Base-by-base conservation (phyloP, 2,888 invertebrate genomes). In the Metellina segmentata region DNA sequence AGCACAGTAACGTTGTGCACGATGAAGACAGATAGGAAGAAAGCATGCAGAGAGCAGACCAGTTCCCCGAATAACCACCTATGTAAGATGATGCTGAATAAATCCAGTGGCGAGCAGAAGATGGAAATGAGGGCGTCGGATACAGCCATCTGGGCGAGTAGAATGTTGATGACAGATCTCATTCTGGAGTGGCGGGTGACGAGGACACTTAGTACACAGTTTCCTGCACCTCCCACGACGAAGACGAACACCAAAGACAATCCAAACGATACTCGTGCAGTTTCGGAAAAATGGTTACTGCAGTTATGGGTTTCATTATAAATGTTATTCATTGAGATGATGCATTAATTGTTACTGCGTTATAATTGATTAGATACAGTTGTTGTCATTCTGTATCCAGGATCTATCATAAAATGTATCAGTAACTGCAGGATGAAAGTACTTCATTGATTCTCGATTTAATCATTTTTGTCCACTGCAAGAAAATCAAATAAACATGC, bases 131-230 rank as follows among this genome's bases (percentile, higher is more conserved):
- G 70, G 7, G 94, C 93, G 88, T 94, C 94, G 51, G 94, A 93
- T 2, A 94, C 72, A 8, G 94, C 94, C 93, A 94, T 94, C 86
- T 94, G 94, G 11, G 94, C 94, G 51, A 94, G 93, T 7, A 94
- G 93, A 8, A 94, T 88, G 90, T 94, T 94, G 89, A 94, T 94
- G 72, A 94, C 94, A 0, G 94, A 94, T 11, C 94, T 93, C 94
- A 94, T 94, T 52, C 94, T 93, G 0, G 94, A 93, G 90, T 94
- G 94, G 48, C 94, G 93, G 83, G 94, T 94, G 16, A 94, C 94
- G 34, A 94, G 93, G 20, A 94, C 85, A 85, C 94, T 94, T 13
- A 94, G 93, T n/a, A 94, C 78, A 9, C 92, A 83, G 91, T 94
- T 94, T 11, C 94, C 94, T 0, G 72, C 51, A 5, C 75, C 78